A percentile compares a stretch with the other conserved stretches of the same genome.
phyloP scores from a whole-genome alignment of 2,888 invertebrate species.

The Quadroppia sp. region DNA sequence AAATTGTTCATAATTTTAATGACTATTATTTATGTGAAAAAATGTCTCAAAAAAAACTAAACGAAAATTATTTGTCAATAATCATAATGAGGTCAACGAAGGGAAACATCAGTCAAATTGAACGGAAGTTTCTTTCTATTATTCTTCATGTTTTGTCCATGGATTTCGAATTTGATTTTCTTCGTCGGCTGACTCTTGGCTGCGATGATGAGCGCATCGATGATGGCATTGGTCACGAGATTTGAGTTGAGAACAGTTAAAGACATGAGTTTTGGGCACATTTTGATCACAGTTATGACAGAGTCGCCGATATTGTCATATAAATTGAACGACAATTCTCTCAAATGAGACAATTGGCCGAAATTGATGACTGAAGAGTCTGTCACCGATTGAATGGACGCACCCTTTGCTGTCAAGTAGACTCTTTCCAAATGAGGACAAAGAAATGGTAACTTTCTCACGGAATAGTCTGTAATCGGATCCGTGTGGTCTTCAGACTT shows the following conservation, averaged over 20 bases:
- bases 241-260: neutral
- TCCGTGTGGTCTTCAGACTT: neutral
- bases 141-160: neutral
- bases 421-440: constrained; percentile 20
- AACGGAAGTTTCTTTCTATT: neutral
- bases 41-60: too few species aligned
- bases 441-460: neutral
- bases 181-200: neutral
- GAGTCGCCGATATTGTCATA: constrained; percentile 13
- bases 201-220: neutral
- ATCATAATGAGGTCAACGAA: neutral
- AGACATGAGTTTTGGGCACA: neutral
- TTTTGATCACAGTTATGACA: neutral
- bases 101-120: neutral
- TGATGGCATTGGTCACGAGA: neutral
- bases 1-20: too few species aligned
- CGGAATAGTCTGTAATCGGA: neutral
- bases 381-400: neutral
- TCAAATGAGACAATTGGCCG: neutral
- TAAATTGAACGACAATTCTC: neutral
- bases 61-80: neutral
- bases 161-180: neutral
- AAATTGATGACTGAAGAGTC: neutral
- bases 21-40: too few species aligned
- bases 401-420: neutral